Evolutionary conservation across 2,888 invertebrate species (phyloP), one percentile per base, ranked within the genome.

Genomic region (Latrodectus hesperus): DNA sequence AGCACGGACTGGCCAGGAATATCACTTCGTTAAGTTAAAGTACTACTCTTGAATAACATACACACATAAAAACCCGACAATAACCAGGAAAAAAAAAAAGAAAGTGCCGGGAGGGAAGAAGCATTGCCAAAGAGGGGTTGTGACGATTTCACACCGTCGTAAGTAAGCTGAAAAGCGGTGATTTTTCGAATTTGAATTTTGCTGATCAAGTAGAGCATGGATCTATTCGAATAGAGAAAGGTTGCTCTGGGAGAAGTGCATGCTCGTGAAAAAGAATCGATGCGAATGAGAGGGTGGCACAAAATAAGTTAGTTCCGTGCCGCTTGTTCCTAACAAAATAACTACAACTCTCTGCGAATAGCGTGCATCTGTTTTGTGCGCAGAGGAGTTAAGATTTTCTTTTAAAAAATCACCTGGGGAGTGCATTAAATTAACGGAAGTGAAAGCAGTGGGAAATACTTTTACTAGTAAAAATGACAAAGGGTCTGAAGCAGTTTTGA

Each of bases 71-170:
- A 38, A 6, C 38, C 6, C 38, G 38, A 38, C 38, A 38, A 68
- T 68, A 60, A 60, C n/a, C 6, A 60, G 26, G 16, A 38, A 64
- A 22, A 38, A 22, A 38, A n/a, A 38, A 49, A 64, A 10, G 16
- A 78, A 77, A 17, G 60, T 65, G 78, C 67, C 68, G 73, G 65
- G 65, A 52, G 55, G 70, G 14, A 70, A 73, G 26, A 49, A 26
- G n/a, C 12, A 52, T 67, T 12, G 76, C n/a, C n/a, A 22, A 22
- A 72, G 82, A 49, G 53, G 82, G 75, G 72, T 22, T 9, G 52
- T 55, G 55, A 64, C 82, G 87, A 88, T 88, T 88, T 88, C 87
- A 88, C 87, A 88, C 87, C 78, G 65, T 77, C 70, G 73, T 88
- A 78, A 74, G 78, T 79, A 60, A 55, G 22, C 74, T 74, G 87